Percentiles rank a stretch among this genome's conserved stretches.
These are phyloP conservation scores for Leptinotarsa tumamoca DNA, from an alignment of 2,888 invertebrate species.

Conservation along the genomic window DNA sequence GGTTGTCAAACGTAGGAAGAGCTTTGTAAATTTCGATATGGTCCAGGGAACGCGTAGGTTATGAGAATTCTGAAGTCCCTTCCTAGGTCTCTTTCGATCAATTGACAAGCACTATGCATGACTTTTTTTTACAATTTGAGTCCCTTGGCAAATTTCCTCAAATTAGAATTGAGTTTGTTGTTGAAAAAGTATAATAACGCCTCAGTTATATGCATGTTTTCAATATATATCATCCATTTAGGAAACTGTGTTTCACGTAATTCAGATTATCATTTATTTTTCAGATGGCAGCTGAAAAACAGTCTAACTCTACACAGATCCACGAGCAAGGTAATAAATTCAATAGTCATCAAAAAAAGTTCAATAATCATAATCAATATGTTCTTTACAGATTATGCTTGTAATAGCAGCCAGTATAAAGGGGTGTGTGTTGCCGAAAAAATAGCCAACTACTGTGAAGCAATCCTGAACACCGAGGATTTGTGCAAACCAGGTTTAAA, in stretches of 20 bases:
- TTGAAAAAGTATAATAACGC: too few species aligned
- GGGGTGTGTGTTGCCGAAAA: slow-evolving; percentile 87
- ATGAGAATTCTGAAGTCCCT: too few species aligned
- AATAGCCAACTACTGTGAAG: slow-evolving; percentile 88
- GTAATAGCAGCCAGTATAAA: slow-evolving; percentile 60
- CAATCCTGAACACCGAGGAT: slow-evolving; percentile 78
- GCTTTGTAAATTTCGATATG: too few species aligned
- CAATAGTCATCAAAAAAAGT: neutral
- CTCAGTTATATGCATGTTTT: too few species aligned
- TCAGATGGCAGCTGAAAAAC: slow-evolving; percentile 52
- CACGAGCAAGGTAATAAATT: slow-evolving; percentile 46
- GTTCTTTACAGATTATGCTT: slow-evolving; percentile 64
- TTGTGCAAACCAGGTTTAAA: slow-evolving; percentile 81
- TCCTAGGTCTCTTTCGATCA: too few species aligned
- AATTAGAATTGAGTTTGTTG: too few species aligned
- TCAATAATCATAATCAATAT: neutral
- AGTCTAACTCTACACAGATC: slow-evolving; percentile 42
- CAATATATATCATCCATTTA: neutral
- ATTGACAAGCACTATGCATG: too few species aligned
- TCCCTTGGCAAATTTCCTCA: too few species aligned
- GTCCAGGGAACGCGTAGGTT: too few species aligned
- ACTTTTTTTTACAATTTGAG: too few species aligned
- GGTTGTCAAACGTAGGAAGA: too few species aligned
- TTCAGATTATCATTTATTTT: slow-evolving; percentile 42
- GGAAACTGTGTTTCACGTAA: neutral